Base-by-base conservation (phyloP, 2,113 vertebrate genomes). In the Notarius lentiginosus region DNA sequence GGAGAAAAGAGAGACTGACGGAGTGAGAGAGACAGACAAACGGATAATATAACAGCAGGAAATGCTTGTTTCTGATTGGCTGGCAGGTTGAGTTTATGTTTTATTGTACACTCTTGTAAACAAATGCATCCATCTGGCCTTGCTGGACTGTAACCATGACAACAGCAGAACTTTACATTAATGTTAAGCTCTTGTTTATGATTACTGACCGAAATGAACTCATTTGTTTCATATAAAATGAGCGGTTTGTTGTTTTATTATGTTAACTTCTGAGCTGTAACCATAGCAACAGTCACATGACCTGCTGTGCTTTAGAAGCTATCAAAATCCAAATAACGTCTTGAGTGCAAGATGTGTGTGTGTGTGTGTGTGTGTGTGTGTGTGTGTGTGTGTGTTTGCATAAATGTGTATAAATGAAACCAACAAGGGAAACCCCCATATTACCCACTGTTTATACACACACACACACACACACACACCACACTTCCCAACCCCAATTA, bases 391-490 rank as follows among this genome's bases (percentile, higher is more conserved):
- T n/a, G 24, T 65, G 63, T n/a, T 24, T 65, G 63, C 18, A 17
- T 60, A 17, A 18, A 18, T 47, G 30, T 47, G 34, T 73, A 20
- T 73, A 53, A 27, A 79, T 1, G 7, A 30, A 7, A 79, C 51
- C 51, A n/a, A 56, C 15, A 79, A 18, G 84, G 87, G 79, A 85
- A 88, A 85, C 22, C 70, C 84, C 87, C 72, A 73, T 66, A 41
- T 51, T 41, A 76, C 49, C 41, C 60, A 76, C 58, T 83, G 70
- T 4, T 76, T 10, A n/a, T 24, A 0, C 10, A 65, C 15, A 70
- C 7, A 34, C 30, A 60, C 17, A 41, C 9, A 84, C 24, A 84
- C 82, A 84, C 66, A 73, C 30, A 61, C 53, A 66, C 41, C 63
- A 30, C 82, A 83, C n/a, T 27, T 84, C 68, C 68, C 41, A 65